Percentiles rank a stretch among this genome's conserved stretches.
These are phyloP conservation scores for Trichogramma dendrolimi DNA, from an alignment of 2,888 invertebrate genomes.

Conservation along the genomic window DNA sequence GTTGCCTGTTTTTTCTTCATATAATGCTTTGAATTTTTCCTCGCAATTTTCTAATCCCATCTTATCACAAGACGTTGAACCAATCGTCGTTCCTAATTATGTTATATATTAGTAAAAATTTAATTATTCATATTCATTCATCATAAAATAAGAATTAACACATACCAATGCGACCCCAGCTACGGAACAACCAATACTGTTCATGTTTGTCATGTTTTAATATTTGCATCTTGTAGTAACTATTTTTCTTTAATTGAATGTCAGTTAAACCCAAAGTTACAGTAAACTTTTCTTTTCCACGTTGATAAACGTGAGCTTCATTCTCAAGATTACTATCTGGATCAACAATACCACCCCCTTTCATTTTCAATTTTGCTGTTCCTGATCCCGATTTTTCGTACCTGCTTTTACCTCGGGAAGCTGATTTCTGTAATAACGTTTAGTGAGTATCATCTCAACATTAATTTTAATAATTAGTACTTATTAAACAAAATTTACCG, in stretches of 20 bases:
- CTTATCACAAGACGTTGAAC: constrained; percentile 64
- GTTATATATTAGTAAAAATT: not conserved
- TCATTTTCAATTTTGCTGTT: constrained; percentile 67
- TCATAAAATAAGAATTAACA: not conserved
- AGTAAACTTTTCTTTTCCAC: constrained; percentile 64
- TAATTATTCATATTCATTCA: not conserved
- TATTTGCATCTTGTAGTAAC: constrained; percentile 91
- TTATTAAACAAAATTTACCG: constrained; percentile 7
- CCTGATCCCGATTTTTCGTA: constrained; percentile 57
- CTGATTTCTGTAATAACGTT: constrained; percentile 22
- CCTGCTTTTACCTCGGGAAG: constrained; percentile 60
- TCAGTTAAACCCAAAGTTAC: constrained; percentile 81
- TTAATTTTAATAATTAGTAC: not conserved
- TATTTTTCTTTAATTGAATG: constrained; percentile 81
- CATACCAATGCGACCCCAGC: constrained; percentile 84
- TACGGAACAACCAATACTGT: constrained; percentile 76
- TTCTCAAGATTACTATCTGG: constrained; percentile 80
- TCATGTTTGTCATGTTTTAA: constrained; percentile 68
- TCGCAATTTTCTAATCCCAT: constrained; percentile 60
- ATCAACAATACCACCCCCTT: constrained; percentile 85
- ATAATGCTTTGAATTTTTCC: constrained; percentile 61
- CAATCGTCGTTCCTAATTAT: constrained; percentile 77
- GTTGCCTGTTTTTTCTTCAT: constrained; percentile 79
- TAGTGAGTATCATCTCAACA: not conserved
- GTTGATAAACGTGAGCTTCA: constrained; percentile 72